A percentile compares a stretch with the other conserved stretches of the same genome.
phyloP scores from a whole-genome alignment of 2,888 invertebrate species.

The Netelia melanura region DNA sequence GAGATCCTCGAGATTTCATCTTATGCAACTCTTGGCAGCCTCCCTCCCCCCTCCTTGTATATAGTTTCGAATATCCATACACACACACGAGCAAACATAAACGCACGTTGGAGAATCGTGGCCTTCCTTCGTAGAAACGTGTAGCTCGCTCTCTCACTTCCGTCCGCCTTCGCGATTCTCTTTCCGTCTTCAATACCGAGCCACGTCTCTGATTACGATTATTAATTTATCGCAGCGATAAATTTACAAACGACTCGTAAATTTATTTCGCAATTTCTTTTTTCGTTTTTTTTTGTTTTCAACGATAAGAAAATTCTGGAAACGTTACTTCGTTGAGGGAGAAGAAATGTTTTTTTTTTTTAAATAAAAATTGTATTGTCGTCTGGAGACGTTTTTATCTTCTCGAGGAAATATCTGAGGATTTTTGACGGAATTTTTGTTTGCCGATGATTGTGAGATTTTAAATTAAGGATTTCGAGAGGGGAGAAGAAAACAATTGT shows the following conservation, averaged over 20 bases:
- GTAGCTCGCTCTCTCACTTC: neutral
- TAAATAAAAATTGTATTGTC: neutral
- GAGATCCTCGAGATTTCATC: constrained; percentile 32
- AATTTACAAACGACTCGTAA: constrained; percentile 40
- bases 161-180: constrained; percentile 28
- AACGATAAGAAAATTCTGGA: constrained; percentile 11
- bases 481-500: neutral
- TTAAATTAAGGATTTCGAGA: too few species aligned
- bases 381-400: neutral
- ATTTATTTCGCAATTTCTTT: constrained; percentile 27
- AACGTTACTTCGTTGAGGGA: too few species aligned
- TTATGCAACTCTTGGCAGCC: constrained; percentile 29
- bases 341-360: neutral
- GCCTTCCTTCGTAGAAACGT: neutral
- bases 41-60: neutral
- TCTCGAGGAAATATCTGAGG: neutral
- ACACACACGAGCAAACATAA: neutral
- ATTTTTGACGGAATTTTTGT: neutral
- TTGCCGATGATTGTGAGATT: neutral
- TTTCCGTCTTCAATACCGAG: constrained; percentile 35
- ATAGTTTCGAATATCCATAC: constrained; percentile 8
- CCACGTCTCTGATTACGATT: constrained; percentile 38
- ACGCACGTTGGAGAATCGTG: constrained; percentile 6
- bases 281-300: neutral
- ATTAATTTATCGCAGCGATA: constrained; percentile 54